Evolutionary conservation across 2,888 invertebrate genomes (phyloP).

Genomic region (Pimpla rufipes): DNA sequence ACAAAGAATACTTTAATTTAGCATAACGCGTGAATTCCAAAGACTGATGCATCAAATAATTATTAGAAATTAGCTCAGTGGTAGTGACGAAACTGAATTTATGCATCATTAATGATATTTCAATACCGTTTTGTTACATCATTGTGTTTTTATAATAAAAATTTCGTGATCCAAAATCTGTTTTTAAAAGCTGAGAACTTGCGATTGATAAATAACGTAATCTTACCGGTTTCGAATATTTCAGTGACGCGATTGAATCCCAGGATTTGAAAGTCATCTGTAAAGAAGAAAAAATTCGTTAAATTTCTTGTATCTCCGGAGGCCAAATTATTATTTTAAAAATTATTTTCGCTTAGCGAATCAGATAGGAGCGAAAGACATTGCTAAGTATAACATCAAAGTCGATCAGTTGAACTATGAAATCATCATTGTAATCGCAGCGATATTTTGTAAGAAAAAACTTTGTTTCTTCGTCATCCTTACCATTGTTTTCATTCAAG

Average conservation of each 20-base stretch:
- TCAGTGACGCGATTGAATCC: no score
- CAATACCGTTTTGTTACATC: constrained; percentile 75
- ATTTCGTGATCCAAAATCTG: neutral
- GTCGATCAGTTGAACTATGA: constrained; percentile 76
- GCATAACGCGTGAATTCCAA: neutral
- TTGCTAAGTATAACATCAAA: constrained; percentile 68
- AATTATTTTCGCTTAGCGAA: neutral
- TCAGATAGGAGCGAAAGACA: constrained; percentile 69
- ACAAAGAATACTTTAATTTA: constrained; percentile 4
- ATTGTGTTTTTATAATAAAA: constrained; percentile 60
- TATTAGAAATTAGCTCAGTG: constrained; percentile 75
- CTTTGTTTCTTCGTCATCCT: constrained; percentile 95
- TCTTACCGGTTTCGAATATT: constrained; percentile 26
- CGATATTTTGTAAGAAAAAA: neutral
- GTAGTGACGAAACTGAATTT: constrained; percentile 82
- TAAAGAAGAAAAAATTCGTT: neutral
- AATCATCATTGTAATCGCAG: constrained; percentile 70
- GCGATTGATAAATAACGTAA: constrained; percentile 8
- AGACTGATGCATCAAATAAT: neutral
- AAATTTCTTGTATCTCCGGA: neutral
- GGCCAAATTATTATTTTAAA: neutral
- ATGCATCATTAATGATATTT: constrained; percentile 77
- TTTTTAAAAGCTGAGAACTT: neutral
- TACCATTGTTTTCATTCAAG: constrained; percentile 98
- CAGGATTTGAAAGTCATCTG: neutral